These are phyloP conservation scores for Nomada goodeniana DNA, from an alignment of 2,888 invertebrate genomes.

Conservation along the genomic window DNA sequence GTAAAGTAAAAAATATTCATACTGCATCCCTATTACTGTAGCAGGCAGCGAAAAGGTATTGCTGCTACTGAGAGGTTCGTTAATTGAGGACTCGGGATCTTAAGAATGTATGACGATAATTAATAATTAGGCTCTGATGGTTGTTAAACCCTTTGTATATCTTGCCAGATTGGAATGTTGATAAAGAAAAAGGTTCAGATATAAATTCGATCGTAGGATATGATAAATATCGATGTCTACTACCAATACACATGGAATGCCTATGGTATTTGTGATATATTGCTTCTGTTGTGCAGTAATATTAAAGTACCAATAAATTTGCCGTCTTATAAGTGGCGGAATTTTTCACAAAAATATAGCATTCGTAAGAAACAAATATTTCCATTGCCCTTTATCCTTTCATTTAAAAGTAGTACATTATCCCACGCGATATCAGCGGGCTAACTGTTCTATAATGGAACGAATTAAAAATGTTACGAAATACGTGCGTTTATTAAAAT, in stretches of 20 bases:
- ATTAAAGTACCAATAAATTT: not conserved
- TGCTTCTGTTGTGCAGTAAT: not conserved
- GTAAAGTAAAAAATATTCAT: slow-evolving; percentile 49
- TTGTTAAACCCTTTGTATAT: slow-evolving; percentile 32
- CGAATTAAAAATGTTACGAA: no score
- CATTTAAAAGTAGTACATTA: no score
- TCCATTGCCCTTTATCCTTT: no score
- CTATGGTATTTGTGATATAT: not conserved
- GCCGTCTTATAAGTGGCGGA: no score
- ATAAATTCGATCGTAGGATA: slow-evolving; percentile 18
- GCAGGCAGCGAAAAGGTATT: slow-evolving; percentile 58
- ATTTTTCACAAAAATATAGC: not conserved
- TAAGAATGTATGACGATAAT: slow-evolving; percentile 33
- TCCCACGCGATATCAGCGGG: no score
- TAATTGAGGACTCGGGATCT: slow-evolving; percentile 44
- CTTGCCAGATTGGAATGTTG: slow-evolving; percentile 10
- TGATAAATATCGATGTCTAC: slow-evolving; percentile 10
- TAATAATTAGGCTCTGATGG: slow-evolving; percentile 17
- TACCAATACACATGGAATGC: not conserved
- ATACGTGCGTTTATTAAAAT: no score
- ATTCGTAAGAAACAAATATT: not conserved
- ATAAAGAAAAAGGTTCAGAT: not conserved
- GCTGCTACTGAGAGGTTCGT: slow-evolving; percentile 43
- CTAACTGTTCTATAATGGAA: no score
- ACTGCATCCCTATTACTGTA: slow-evolving; percentile 49